A percentile compares a stretch with the other conserved stretches of the same genome.
These are phyloP conservation scores for Opisthograptis luteolata DNA, from an alignment of 2,888 invertebrate genomes.

Conservation along the genomic window DNA sequence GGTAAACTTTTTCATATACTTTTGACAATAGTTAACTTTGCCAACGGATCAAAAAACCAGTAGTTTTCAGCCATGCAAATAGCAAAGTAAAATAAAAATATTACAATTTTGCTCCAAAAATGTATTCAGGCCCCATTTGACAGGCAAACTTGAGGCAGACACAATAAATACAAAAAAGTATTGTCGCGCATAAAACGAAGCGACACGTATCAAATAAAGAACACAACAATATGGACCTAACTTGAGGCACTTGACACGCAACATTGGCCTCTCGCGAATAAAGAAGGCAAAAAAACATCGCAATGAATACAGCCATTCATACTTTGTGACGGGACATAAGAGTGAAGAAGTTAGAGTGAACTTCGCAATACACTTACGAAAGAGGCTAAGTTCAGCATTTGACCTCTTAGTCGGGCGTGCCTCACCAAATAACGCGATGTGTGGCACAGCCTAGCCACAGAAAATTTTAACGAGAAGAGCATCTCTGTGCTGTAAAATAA, in stretches of 20 bases:
- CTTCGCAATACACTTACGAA: slow-evolving; percentile 64
- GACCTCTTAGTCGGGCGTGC: slow-evolving; percentile 55
- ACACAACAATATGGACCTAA: slow-evolving; percentile 46
- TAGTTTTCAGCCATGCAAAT: no score
- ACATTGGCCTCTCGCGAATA: slow-evolving; percentile 46
- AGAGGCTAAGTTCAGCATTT: slow-evolving; percentile 58
- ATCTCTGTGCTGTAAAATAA: no score
- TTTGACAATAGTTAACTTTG: no score
- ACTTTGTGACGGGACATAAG: slow-evolving; percentile 47
- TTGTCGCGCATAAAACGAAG: slow-evolving; percentile 26
- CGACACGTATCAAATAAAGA: slow-evolving; percentile 45
- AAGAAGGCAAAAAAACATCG: slow-evolving; percentile 47
- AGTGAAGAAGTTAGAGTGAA: slow-evolving; percentile 53
- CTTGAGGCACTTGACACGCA: slow-evolving; percentile 38
- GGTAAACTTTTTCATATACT: no score
- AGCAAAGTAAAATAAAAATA: not conserved
- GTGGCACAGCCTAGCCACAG: slow-evolving; percentile 46
- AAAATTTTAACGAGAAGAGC: not conserved
- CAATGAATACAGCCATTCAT: slow-evolving; percentile 43
- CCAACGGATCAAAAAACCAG: no score
- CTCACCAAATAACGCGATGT: slow-evolving; percentile 59
- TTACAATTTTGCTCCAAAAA: slow-evolving; percentile 1
- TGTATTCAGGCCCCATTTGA: not conserved
- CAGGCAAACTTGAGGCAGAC: slow-evolving; percentile 17
- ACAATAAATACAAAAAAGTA: slow-evolving; percentile 32